A percentile compares a stretch with the other conserved stretches of the same genome.
phyloP scores from a whole-genome alignment of 2,113 vertebrate genomes.

The Piliocolobus tephrosceles region DNA sequence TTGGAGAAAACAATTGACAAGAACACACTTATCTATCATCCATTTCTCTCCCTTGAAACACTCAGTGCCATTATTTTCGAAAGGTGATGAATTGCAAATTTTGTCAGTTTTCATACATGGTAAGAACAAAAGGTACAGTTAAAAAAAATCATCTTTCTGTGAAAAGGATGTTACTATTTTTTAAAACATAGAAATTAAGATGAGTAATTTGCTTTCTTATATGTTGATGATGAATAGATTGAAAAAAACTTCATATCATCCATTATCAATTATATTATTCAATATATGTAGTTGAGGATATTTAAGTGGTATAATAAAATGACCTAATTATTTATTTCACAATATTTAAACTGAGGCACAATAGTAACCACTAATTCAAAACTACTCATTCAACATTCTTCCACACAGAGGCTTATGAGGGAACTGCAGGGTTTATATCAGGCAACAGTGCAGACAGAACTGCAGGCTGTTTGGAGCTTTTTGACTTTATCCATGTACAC shows the following conservation, averaged over 20 bases:
- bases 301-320: not conserved
- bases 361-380: not conserved
- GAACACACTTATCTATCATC: not conserved
- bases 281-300: not conserved
- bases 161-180: not conserved
- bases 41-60: not conserved
- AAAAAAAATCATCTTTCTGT: not conserved
- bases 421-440: not conserved
- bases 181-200: conserved; percentile 26
- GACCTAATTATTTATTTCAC: conserved; percentile 26
- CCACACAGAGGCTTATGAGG: not conserved
- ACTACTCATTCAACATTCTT: not conserved
- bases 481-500: not conserved
- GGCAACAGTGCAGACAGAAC: no score
- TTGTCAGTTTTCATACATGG: not conserved
- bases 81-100: not conserved
- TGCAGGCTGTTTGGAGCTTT: not conserved
- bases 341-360: conserved; percentile 25
- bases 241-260: not conserved
- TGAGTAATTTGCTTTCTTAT: conserved; percentile 13
- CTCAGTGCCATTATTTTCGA: not conserved
- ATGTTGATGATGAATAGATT: not conserved
- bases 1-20: not conserved
- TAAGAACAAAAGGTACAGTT: not conserved
- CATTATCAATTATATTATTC: not conserved